These are phyloP conservation scores for Ammodytes marinus DNA, from an alignment of 2,113 vertebrate species.

Conservation along the genomic window DNA sequence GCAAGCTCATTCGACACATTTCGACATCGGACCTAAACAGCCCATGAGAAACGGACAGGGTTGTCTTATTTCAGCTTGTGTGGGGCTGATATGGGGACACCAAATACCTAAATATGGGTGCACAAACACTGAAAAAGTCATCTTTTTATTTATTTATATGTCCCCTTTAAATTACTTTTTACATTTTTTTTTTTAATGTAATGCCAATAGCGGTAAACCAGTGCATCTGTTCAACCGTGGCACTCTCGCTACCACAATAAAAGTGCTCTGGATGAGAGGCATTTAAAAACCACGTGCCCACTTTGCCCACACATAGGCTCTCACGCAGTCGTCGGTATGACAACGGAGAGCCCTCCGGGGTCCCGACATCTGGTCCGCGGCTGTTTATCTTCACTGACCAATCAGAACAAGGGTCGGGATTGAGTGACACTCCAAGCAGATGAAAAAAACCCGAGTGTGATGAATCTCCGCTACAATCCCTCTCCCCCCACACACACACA, in stretches of 20 bases:
- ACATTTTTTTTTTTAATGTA: neutral
- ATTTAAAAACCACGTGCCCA: slow-evolving; percentile 60
- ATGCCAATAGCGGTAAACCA: too few relatives aligned
- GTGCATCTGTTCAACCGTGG: too few relatives aligned
- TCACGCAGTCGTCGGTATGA: slow-evolving; percentile 51
- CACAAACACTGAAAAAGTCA: too few relatives aligned
- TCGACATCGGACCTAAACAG: too few relatives aligned
- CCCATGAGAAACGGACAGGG: too few relatives aligned
- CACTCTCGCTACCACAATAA: neutral
- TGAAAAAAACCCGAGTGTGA: slow-evolving; percentile 60
- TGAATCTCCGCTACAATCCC: slow-evolving; percentile 69
- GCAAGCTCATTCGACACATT: too few relatives aligned
- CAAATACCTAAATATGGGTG: too few relatives aligned
- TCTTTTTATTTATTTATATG: too few relatives aligned
- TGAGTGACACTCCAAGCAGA: slow-evolving; percentile 72
- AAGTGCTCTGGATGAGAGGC: slow-evolving; percentile 39
- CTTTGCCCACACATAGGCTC: slow-evolving; percentile 53
- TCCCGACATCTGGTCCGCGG: slow-evolving; percentile 68
- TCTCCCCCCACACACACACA: too few relatives aligned
- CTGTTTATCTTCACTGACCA: slow-evolving; percentile 76
- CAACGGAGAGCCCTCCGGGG: slow-evolving; percentile 55
- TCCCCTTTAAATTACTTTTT: too few relatives aligned
- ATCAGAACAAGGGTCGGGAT: slow-evolving; percentile 62
- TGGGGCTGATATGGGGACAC: too few relatives aligned
- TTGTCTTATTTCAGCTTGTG: too few relatives aligned